Conservation (phyloP, 1,140 invertebrate genomes). For the Rhynchophorus ferrugineus region DNA sequence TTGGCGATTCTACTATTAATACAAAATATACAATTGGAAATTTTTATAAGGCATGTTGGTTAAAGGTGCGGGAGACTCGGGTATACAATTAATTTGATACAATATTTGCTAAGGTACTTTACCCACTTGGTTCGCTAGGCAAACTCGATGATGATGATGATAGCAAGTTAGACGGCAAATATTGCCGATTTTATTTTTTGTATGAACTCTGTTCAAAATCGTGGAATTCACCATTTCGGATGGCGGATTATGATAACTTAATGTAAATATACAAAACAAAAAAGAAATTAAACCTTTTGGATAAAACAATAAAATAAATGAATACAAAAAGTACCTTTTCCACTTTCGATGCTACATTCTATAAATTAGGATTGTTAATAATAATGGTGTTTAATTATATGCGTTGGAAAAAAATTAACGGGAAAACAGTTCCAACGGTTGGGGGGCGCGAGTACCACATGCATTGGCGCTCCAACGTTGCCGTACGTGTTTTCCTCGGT, state of each 20-base stretch:
- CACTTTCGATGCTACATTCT: constrained; percentile 3
- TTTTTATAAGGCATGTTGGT: background rate
- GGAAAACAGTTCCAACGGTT: too few species aligned
- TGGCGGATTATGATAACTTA: background rate
- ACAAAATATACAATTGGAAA: constrained; percentile 6
- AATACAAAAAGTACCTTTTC: constrained; percentile 4
- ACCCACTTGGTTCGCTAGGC: too few species aligned
- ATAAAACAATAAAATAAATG: constrained; percentile 3
- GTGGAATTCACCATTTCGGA: too few species aligned
- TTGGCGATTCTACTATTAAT: constrained; percentile 1
- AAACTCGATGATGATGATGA: too few species aligned
- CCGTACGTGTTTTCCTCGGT: too few species aligned
- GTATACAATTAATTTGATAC: background rate
- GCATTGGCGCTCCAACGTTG: too few species aligned
- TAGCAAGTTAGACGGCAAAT: too few species aligned
- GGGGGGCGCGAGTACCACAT: too few species aligned
- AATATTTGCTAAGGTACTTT: background rate
- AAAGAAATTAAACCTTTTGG: background rate
- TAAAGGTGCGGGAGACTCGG: background rate
- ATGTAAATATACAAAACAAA: constrained; percentile 1
- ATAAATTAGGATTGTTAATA: background rate
- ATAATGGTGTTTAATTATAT: background rate
- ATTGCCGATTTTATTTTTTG: too few species aligned
- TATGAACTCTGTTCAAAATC: too few species aligned
- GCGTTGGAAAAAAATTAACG: too few species aligned